Base-by-base conservation (phyloP, 92 coral and sea anemone genomes). In the Epizoanthus rinbou region DNA sequence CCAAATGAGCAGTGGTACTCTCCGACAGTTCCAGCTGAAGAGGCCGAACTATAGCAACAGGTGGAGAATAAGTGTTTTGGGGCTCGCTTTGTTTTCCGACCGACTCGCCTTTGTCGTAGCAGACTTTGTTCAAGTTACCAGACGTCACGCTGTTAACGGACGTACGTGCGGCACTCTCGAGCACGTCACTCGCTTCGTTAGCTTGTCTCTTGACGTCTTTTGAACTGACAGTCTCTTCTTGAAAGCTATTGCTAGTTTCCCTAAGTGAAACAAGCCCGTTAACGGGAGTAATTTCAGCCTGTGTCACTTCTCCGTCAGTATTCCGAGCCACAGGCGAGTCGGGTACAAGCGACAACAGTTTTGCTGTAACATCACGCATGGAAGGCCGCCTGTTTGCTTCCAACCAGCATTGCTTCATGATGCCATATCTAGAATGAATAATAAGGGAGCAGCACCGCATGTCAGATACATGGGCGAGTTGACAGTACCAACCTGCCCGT, bases 341-440 rank as follows among this genome's bases (percentile, higher is more conserved):
- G 33, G 87, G 80, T 83, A 79, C 83, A 11, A 89, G 87, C 13
- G 78, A 82, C 63, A 74, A 68, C 13, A 93, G 71, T 53, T 86
- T 47, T 0, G 90, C 50, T 56, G 84, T 85, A 60, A 93, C 86
- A 23, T 93, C 89, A 53, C 79, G 73, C 63, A 88, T 84, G 3
- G 88, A 66, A 10, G 92, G 94, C 21, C 97, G 89, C 71, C 84
- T 75, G 25, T 80, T 56, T 5, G 92, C 76, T 18, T 93, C 97
- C 39, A 74, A 56, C 97, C 97, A 93, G 71, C 97, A 93, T 80
- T 89, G 88, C 69, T 80, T 84, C 94, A 93, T 90, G 63, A 88
- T 76, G 43, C 88, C 92, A 60, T 93, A 92, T 33, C 96, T 92
- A 82, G 56, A 73, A 72, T 58, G 41, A 57, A 73, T 60, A 35